Conservation (phyloP, 2,888 invertebrate genomes). For the Cactoblastis cactorum region DNA sequence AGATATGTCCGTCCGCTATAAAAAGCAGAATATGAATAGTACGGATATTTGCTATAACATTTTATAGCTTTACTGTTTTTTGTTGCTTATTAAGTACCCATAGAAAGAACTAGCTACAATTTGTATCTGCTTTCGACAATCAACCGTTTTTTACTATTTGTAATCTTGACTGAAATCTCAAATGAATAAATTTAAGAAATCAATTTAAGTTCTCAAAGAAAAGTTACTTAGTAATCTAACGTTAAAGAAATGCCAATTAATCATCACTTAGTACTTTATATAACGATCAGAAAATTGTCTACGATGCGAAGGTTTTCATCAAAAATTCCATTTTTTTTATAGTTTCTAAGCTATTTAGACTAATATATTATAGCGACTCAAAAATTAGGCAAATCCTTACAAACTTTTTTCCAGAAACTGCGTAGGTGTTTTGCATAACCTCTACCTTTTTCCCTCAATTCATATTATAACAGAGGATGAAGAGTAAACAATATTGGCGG, state of each 20-base stretch:
- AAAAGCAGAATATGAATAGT: constrained; percentile 66
- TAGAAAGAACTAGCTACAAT: background rate
- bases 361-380: too few species aligned
- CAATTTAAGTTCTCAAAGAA: too few species aligned
- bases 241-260: too few species aligned
- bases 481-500: constrained; percentile 17
- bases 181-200: too few species aligned
- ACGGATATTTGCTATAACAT: constrained; percentile 60
- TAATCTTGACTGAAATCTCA: too few species aligned
- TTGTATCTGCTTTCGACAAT: background rate
- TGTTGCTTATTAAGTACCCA: constrained; percentile 52
- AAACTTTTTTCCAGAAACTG: background rate
- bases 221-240: too few species aligned
- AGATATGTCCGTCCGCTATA: constrained; percentile 63
- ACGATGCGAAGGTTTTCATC: too few species aligned
- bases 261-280: too few species aligned
- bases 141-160: too few species aligned
- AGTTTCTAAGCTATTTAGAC: too few species aligned
- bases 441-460: background rate
- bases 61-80: constrained; percentile 53
- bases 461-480: constrained; percentile 1
- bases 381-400: background rate
- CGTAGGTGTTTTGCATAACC: background rate
- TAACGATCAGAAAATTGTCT: too few species aligned
- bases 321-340: too few species aligned